Evolutionary conservation across 2,888 invertebrate genomes (phyloP).

Genomic region (Onchidella celtica): DNA sequence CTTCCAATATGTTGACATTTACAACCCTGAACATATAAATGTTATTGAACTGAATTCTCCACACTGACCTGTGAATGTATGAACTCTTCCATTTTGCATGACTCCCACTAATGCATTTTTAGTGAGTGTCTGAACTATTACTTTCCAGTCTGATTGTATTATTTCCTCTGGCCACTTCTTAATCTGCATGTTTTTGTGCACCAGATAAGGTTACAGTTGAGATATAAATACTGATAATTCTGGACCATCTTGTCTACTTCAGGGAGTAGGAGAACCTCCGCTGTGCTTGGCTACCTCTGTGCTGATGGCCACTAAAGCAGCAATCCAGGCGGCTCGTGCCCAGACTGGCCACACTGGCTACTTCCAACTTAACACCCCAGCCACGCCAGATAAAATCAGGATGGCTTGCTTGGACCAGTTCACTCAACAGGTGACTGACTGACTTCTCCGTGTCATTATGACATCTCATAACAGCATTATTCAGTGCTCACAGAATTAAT

Average conservation of each 20-base stretch:
- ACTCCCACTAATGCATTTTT: neutral
- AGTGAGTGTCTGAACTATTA: too few species aligned
- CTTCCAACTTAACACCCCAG: conserved; percentile 88
- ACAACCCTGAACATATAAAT: too few species aligned
- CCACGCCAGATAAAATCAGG: conserved; percentile 92
- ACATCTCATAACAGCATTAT: neutral
- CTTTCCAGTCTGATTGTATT: too few species aligned
- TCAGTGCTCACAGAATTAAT: too few species aligned
- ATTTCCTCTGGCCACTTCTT: too few species aligned
- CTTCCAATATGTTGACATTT: neutral
- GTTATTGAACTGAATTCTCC: neutral
- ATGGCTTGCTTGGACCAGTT: conserved; percentile 91
- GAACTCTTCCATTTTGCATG: neutral
- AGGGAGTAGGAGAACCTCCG: conserved; percentile 66
- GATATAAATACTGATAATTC: too few species aligned
- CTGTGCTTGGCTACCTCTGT: conserved; percentile 66
- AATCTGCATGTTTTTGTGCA: too few species aligned
- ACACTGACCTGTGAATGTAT: neutral
- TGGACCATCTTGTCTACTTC: too few species aligned
- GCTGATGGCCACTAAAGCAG: conserved; percentile 65
- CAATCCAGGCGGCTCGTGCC: conserved; percentile 63
- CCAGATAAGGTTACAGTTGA: too few species aligned
- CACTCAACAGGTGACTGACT: conserved; percentile 54
- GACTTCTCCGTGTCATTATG: neutral
- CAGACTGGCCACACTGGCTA: conserved; percentile 59